These are phyloP conservation scores for Cylas formicarius DNA, from an alignment of 1,140 invertebrate species.

Conservation along the genomic window DNA sequence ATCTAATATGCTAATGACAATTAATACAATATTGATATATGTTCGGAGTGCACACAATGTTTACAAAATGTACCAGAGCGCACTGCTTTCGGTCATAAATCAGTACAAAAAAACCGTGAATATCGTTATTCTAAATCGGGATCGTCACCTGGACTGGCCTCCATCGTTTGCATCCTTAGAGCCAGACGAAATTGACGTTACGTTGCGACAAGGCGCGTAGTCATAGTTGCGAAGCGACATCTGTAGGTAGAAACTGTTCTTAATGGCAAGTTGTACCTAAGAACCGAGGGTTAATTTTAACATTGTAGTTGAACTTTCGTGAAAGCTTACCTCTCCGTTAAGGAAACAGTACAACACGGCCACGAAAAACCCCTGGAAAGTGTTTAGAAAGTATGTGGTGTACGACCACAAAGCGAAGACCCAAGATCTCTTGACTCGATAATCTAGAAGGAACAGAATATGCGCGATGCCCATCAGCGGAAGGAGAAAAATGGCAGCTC, in stretches of 20 bases:
- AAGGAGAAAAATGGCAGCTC: slow-evolving; percentile 69
- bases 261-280: slow-evolving; percentile 35
- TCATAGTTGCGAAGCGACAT: slow-evolving; percentile 31
- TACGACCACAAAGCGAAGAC: slow-evolving; percentile 77
- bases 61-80: too few relatives aligned
- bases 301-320: slow-evolving; percentile 4
- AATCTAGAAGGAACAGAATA: slow-evolving; percentile 62
- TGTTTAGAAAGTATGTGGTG: slow-evolving; percentile 68
- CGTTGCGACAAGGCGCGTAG: slow-evolving; percentile 29
- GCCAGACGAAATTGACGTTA: slow-evolving; percentile 25
- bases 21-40: slow-evolving; percentile 1
- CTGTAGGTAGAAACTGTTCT: slow-evolving; percentile 32
- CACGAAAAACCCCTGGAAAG: slow-evolving; percentile 83
- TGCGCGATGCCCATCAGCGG: slow-evolving; percentile 79
- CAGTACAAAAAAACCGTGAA: background rate
- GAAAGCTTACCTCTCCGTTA: slow-evolving; percentile 70
- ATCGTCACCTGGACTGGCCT: background rate
- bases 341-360: slow-evolving; percentile 80
- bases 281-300: slow-evolving; percentile 6
- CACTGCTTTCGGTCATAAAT: background rate
- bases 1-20: too few relatives aligned
- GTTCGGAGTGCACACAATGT: background rate
- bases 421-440: slow-evolving; percentile 54
- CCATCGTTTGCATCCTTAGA: slow-evolving; percentile 12
- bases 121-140: background rate